phyloP scores from a whole-genome alignment of 2,113 vertebrate species.

The Toxotes chatareus region DNA sequence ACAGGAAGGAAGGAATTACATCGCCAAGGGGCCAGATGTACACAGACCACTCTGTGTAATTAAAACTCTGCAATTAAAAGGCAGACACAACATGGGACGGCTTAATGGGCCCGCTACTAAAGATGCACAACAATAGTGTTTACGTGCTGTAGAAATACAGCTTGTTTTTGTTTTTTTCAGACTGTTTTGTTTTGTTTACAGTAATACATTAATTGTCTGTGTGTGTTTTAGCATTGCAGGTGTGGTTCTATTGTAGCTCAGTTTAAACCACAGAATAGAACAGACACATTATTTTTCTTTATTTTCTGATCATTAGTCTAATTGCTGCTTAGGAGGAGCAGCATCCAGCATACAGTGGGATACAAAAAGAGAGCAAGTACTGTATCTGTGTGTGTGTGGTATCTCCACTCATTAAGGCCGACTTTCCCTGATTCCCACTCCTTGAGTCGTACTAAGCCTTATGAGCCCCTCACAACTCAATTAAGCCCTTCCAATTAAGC shows the following conservation, averaged over 20 bases:
- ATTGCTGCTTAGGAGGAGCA: constrained; percentile 68
- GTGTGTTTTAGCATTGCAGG: constrained; percentile 21
- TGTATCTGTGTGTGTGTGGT: constrained; percentile 48
- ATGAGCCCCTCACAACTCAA: constrained; percentile 83
- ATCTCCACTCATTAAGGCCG: constrained; percentile 78
- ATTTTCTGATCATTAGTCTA: constrained; percentile 77
- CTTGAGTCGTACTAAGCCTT: constrained; percentile 80
- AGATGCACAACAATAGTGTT: not conserved
- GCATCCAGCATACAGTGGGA: constrained; percentile 55
- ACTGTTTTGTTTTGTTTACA: not conserved
- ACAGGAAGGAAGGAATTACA: constrained; percentile 84
- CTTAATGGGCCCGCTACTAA: constrained; percentile 16
- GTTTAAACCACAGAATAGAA: constrained; percentile 36
- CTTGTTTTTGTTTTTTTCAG: not conserved
- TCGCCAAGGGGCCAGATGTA: constrained; percentile 82
- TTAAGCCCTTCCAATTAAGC: constrained; percentile 82
- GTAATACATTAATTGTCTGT: not conserved
- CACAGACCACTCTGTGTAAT: constrained; percentile 78
- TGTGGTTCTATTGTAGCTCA: not conserved
- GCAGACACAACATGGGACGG: constrained; percentile 52
- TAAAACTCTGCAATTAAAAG: constrained; percentile 80
- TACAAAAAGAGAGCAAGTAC: constrained; percentile 50
- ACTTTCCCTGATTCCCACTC: constrained; percentile 78
- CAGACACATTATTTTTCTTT: constrained; percentile 51
- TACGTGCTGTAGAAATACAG: not conserved